Conservation (phyloP, 2,113 vertebrate genomes). For the Leucosticte australis region DNA sequence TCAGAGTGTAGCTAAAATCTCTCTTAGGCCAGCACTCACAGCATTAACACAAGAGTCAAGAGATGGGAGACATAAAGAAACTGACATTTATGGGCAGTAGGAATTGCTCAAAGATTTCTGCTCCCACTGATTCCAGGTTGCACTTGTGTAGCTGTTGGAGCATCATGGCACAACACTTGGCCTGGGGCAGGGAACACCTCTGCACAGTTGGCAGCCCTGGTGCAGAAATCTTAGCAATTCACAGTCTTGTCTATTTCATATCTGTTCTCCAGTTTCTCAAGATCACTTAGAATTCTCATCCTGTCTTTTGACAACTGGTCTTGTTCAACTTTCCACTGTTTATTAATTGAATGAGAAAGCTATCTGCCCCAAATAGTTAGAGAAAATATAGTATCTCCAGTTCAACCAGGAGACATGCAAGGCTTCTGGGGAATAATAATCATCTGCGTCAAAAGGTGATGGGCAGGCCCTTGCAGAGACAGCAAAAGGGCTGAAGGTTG, state of each 20-base stretch:
- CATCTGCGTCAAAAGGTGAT: not conserved
- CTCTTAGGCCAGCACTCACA: not conserved
- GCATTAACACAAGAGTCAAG: not conserved
- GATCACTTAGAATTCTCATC: not conserved
- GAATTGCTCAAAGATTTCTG: not conserved
- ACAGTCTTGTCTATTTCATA: not conserved
- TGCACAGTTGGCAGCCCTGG: not conserved
- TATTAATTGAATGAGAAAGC: not conserved
- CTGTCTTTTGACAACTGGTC: not conserved
- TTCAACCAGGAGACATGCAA: not conserved
- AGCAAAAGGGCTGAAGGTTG: not conserved
- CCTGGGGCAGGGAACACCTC: not conserved
- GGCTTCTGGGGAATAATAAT: not conserved
- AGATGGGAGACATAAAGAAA: not conserved
- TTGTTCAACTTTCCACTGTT: not conserved
- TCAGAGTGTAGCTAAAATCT: not conserved
- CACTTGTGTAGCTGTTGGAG: not conserved
- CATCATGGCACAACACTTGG: not conserved
- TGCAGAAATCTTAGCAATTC: not conserved
- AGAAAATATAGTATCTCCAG: not conserved
- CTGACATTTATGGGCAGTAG: fast-evolving
- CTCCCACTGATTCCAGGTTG: not conserved
- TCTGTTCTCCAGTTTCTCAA: not conserved
- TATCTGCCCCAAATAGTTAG: not conserved
- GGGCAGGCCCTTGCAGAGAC: not conserved